These are phyloP conservation scores for Myodes glareolus DNA, from an alignment of 2,113 vertebrate genomes.

Conservation along the genomic window DNA sequence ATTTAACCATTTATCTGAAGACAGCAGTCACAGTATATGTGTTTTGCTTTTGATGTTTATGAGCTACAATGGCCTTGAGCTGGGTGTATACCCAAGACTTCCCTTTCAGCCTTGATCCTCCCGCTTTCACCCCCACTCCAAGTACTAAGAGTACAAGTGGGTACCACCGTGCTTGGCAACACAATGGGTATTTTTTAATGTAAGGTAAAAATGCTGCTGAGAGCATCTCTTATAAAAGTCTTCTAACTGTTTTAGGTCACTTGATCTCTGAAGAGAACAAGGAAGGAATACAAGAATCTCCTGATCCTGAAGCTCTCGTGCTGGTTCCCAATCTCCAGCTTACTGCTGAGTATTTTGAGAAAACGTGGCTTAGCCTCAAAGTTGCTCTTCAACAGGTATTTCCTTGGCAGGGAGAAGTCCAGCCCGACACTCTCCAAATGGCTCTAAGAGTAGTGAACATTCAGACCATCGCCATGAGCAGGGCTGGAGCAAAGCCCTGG, in stretches of 20 bases:
- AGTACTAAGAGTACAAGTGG: not conserved
- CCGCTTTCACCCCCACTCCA: not conserved
- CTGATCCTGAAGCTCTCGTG: conserved; percentile 75
- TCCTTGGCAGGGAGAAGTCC: conserved; percentile 82
- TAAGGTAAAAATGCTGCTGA: conserved; percentile 10
- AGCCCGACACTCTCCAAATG: conserved; percentile 89
- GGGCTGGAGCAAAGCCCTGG: conserved; percentile 88
- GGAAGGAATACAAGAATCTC: conserved; percentile 71
- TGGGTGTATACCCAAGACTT: not conserved
- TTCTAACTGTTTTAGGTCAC: conserved; percentile 78
- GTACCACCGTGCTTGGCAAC: not conserved
- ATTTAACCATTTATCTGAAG: conserved; percentile 1
- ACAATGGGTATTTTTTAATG: not conserved
- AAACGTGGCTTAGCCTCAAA: conserved; percentile 86
- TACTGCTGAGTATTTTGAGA: conserved; percentile 90
- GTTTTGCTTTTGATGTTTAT: not conserved
- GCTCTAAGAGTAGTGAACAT: conserved; percentile 94
- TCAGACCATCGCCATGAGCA: conserved; percentile 95
- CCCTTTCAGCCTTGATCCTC: not conserved
- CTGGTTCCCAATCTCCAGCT: conserved; percentile 83
- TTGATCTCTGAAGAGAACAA: conserved; percentile 78
- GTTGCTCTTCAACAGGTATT: conserved; percentile 80
- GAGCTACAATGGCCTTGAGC: not conserved
- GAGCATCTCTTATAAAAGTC: conserved; percentile 37
- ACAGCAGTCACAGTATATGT: not conserved